Conservation (phyloP, 2,888 invertebrate genomes). For the Keiferia lycopersicella region DNA sequence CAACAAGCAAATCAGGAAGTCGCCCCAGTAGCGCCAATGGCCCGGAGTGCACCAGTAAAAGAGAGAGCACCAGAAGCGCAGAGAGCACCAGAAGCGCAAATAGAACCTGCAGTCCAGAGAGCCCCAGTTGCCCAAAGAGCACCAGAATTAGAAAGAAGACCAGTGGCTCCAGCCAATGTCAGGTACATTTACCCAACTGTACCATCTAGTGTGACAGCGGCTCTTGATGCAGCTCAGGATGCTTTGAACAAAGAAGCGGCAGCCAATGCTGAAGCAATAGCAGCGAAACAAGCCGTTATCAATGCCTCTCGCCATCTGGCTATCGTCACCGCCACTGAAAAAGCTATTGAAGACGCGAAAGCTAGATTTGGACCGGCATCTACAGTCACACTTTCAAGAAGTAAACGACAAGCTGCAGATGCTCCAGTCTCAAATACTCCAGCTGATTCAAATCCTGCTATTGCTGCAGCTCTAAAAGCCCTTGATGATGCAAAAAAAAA, state of each 20-base stretch:
- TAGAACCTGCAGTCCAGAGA: too few species aligned
- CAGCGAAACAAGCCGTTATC: neutral
- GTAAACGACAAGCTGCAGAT: too few species aligned
- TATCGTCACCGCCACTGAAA: neutral
- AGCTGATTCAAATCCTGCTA: neutral
- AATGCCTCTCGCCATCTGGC: neutral
- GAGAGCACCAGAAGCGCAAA: too few species aligned
- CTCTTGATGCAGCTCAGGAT: neutral
- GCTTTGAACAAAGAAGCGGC: conserved; percentile 10
- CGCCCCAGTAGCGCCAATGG: neutral
- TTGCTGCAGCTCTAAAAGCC: conserved; percentile 2
- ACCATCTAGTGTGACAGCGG: neutral
- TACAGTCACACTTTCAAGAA: neutral
- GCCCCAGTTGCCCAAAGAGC: too few species aligned
- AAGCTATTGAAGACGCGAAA: neutral
- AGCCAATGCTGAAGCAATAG: neutral
- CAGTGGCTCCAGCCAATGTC: neutral
- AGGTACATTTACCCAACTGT: neutral
- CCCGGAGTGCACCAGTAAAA: too few species aligned
- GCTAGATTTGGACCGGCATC: neutral
- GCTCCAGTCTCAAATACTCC: neutral
- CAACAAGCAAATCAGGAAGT: neutral
- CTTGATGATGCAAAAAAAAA: conserved; percentile 5
- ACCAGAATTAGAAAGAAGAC: neutral
- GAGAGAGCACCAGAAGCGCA: too few species aligned